phyloP scores from a whole-genome alignment of 2,888 invertebrate species.

The Lordiphosa fenestrarum region DNA sequence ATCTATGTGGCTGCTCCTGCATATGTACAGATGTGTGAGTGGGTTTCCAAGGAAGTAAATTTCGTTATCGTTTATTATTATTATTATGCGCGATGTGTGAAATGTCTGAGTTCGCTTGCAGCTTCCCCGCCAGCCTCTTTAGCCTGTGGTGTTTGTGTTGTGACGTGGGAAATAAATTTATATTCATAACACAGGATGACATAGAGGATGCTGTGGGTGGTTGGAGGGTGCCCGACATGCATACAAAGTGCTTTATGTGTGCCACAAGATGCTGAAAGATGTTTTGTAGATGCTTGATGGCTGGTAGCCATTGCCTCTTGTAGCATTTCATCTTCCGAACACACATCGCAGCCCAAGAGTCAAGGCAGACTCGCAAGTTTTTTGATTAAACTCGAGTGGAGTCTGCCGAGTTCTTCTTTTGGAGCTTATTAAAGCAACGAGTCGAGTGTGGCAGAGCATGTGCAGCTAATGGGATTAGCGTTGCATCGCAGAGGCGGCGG shows the following conservation, averaged over 20 bases:
- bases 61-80: slow-evolving; percentile 75
- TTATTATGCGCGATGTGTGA: slow-evolving; percentile 73
- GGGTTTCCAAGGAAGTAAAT: slow-evolving; percentile 65
- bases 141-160: slow-evolving; percentile 54
- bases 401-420: slow-evolving; percentile 21
- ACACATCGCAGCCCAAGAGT: no score
- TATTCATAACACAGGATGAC: slow-evolving; percentile 67
- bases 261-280: slow-evolving; percentile 50
- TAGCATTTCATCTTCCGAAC: slow-evolving; percentile 54
- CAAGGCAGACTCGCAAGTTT: slow-evolving; percentile 48
- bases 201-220: slow-evolving; percentile 19
- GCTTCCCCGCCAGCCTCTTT: slow-evolving; percentile 22
- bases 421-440: slow-evolving; percentile 20
- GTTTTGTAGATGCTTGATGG: slow-evolving; percentile 15
- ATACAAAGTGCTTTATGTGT: slow-evolving; percentile 71
- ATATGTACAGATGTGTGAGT: slow-evolving; percentile 21
- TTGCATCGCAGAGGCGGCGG: slow-evolving; percentile 18
- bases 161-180: slow-evolving; percentile 74
- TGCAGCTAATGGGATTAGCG: slow-evolving; percentile 52
- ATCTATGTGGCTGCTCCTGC: slow-evolving; percentile 14
- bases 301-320: slow-evolving; percentile 24
- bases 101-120: slow-evolving; percentile 52
- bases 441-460: slow-evolving; percentile 21
- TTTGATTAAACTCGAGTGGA: slow-evolving; percentile 62
- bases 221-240: slow-evolving; percentile 53